Evolutionary conservation across 1,140 invertebrate species (phyloP).

Genomic region (Kradibia gibbosae): DNA sequence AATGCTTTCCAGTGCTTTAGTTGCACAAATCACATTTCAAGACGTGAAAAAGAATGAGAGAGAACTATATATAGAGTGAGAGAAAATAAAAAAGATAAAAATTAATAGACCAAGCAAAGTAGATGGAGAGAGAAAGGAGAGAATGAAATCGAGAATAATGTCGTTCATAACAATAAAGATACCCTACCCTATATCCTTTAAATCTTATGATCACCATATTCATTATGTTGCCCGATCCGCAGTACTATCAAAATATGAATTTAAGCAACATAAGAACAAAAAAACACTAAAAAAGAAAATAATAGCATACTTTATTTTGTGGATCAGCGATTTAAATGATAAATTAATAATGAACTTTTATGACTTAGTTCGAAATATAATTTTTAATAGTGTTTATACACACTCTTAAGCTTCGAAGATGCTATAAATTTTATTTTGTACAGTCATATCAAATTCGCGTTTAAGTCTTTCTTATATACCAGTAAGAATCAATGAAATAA

Average conservation of each 20-base stretch:
- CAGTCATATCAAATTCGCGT: background rate
- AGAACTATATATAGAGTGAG: no score
- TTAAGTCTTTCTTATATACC: background rate
- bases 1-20: slow-evolving; percentile 68
- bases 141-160: slow-evolving; percentile 33
- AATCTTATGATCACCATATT: slow-evolving; percentile 35
- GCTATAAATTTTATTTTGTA: background rate
- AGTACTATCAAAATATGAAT: slow-evolving; percentile 38
- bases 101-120: slow-evolving; percentile 17
- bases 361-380: slow-evolving; percentile 15
- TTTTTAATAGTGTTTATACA: slow-evolving; percentile 30
- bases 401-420: slow-evolving; percentile 38
- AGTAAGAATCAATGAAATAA: slow-evolving; percentile 20
- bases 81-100: background rate
- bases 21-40: slow-evolving; percentile 64
- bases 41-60: slow-evolving; percentile 22
- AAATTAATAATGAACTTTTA: slow-evolving; percentile 12
- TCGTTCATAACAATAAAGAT: slow-evolving; percentile 31
- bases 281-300: slow-evolving; percentile 22
- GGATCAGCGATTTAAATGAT: slow-evolving; percentile 21
- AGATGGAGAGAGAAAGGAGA: slow-evolving; percentile 36
- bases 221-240: slow-evolving; percentile 32
- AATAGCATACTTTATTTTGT: background rate
- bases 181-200: slow-evolving; percentile 23
- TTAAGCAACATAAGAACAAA: slow-evolving; percentile 39